Evolutionary conservation across 2,797 vertebrate genomes (phyloP).

Genomic region (Notoglanidium macrostoma): DNA sequence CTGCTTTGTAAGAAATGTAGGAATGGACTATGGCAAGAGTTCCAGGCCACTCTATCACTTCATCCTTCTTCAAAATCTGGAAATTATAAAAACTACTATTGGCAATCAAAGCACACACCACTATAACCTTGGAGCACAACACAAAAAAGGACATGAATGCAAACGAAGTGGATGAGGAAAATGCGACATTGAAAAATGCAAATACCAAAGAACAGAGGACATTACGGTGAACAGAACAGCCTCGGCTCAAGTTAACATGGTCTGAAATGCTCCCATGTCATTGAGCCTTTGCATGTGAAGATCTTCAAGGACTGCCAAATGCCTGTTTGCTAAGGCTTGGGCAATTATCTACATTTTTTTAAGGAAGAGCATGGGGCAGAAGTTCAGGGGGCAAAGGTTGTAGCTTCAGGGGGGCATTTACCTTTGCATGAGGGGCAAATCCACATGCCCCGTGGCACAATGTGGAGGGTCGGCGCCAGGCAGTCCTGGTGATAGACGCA

Average conservation of each 20-base stretch:
- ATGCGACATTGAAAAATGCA: constrained; percentile 42
- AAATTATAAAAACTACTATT: constrained; percentile 19
- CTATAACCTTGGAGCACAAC: background rate
- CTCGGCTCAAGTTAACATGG: background rate
- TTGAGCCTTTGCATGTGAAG: background rate
- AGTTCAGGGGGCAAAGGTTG: background rate
- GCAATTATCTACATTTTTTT: background rate
- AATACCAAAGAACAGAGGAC: constrained; percentile 25
- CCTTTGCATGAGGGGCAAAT: constrained; percentile 87
- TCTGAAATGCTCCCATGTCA: background rate
- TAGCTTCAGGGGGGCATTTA: constrained; percentile 59
- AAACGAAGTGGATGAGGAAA: constrained; percentile 30
- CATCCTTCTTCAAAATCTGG: constrained; percentile 88
- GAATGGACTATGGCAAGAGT: constrained; percentile 90
- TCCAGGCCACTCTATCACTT: constrained; percentile 88
- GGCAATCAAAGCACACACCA: background rate
- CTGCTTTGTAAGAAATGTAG: constrained; percentile 91
- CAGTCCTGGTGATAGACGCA: constrained; percentile 87
- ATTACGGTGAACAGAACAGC: constrained; percentile 45
- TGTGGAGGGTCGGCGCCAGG: constrained; percentile 84
- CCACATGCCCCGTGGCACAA: constrained; percentile 88
- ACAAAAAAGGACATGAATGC: constrained; percentile 19
- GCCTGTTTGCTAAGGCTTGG: background rate
- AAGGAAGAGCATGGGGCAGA: background rate
- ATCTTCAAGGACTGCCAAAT: background rate